These are phyloP conservation scores for Euleptes europaea DNA, from an alignment of 2,113 vertebrate genomes.

Conservation along the genomic window DNA sequence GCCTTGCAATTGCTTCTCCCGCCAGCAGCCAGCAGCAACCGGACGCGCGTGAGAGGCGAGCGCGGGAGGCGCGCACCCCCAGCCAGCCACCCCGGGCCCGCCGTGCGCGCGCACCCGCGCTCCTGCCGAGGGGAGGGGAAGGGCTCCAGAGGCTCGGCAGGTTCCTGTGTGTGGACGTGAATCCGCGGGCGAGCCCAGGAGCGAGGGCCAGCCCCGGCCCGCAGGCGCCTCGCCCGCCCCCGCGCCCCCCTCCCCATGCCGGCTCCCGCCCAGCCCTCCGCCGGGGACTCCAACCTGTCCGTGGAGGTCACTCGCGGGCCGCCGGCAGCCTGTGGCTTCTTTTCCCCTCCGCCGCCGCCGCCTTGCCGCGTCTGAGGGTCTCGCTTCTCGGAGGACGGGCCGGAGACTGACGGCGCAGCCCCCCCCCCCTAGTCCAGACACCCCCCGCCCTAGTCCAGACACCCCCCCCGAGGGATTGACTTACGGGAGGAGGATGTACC, in stretches of 20 bases:
- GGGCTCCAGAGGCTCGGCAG: slow-evolving; percentile 19
- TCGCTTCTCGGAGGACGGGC: not conserved
- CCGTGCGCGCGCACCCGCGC: not conserved
- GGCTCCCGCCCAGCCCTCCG: slow-evolving; percentile 15
- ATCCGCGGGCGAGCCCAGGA: slow-evolving; percentile 7
- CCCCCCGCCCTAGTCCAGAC: not conserved
- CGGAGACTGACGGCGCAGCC: not conserved
- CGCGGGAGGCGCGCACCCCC: not conserved
- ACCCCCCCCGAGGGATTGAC: slow-evolving; percentile 19
- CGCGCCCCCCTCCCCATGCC: slow-evolving; percentile 28
- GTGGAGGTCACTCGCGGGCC: slow-evolving; percentile 28
- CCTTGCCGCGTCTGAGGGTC: not conserved
- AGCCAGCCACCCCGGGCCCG: not conserved
- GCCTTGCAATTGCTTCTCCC: slow-evolving; percentile 46
- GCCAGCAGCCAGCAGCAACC: slow-evolving; percentile 61
- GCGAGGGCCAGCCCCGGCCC: slow-evolving; percentile 3
- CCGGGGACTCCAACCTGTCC: slow-evolving; percentile 33
- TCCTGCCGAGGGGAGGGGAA: not conserved
- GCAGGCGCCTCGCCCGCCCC: slow-evolving; percentile 1
- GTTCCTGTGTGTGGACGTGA: slow-evolving; percentile 22
- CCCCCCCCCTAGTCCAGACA: slow-evolving; percentile 22
- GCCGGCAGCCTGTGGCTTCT: slow-evolving; percentile 48
- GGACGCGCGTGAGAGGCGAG: slow-evolving; percentile 33
- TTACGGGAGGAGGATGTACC: slow-evolving; percentile 53
- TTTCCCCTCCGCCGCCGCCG: not conserved